Percentiles rank a stretch among this genome's conserved stretches.
phyloP scores from a whole-genome alignment of 2,113 vertebrate genomes.

The Echinops telfairi region DNA sequence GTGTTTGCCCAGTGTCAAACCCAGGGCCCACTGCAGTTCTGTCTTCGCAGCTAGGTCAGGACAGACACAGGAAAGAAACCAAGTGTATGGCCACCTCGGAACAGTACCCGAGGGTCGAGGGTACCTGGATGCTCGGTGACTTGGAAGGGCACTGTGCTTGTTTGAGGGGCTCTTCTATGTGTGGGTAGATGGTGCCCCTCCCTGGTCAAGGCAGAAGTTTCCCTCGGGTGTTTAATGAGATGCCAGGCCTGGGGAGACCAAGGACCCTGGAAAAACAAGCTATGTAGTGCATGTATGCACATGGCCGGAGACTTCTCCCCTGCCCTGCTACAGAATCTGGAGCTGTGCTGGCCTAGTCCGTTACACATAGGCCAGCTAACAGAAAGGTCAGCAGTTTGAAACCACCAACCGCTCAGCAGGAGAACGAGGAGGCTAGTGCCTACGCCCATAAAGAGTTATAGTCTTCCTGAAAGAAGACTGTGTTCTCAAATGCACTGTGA shows the following conservation, averaged over 20 bases:
- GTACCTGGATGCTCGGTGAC: not conserved
- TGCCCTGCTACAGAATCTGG: not conserved
- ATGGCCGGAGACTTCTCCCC: not conserved
- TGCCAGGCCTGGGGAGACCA: not conserved
- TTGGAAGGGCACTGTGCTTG: rapidly evolving
- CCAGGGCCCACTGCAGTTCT: not conserved
- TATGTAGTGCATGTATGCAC: rapidly evolving
- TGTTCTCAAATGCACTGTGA: too few relatives aligned
- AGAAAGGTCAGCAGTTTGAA: too few relatives aligned
- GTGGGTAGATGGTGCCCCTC: rapidly evolving
- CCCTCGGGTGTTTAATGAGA: not conserved
- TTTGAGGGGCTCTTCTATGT: not conserved
- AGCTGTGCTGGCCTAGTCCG: too few relatives aligned
- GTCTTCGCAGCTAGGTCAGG: not conserved
- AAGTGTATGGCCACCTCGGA: not conserved
- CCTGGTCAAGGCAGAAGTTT: not conserved
- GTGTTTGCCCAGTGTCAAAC: not conserved
- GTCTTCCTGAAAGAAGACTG: too few relatives aligned
- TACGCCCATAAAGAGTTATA: too few relatives aligned
- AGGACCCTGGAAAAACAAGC: not conserved
- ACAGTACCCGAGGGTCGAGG: rapidly evolving
- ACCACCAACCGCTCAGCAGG: too few relatives aligned
- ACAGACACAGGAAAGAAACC: not conserved
- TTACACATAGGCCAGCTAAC: too few relatives aligned
- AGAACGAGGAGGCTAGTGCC: too few relatives aligned